These are phyloP conservation scores for Folsomia manolachei DNA, from an alignment of 2,888 invertebrate genomes.

Conservation along the genomic window DNA sequence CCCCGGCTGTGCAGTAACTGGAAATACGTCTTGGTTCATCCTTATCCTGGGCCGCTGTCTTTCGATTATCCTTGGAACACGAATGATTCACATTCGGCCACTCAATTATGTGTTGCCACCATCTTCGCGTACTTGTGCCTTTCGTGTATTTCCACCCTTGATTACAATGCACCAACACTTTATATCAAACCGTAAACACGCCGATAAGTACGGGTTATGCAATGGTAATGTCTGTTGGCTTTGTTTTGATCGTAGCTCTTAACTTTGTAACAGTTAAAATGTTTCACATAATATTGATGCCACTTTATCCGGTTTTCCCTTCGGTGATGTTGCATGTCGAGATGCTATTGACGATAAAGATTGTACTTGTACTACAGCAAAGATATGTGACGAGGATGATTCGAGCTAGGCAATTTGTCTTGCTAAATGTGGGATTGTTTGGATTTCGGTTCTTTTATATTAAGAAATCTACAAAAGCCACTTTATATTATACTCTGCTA, in stretches of 20 bases:
- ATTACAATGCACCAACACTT: too few relatives aligned
- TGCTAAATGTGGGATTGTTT: background rate
- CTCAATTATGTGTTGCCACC: too few relatives aligned
- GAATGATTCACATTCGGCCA: too few relatives aligned
- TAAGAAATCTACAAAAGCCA: background rate
- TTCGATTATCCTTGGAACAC: too few relatives aligned
- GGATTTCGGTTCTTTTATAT: background rate
- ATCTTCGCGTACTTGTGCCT: too few relatives aligned
- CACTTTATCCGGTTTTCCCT: background rate
- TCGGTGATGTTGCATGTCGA: background rate
- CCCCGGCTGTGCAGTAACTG: too few relatives aligned
- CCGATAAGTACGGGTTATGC: too few relatives aligned
- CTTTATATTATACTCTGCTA: background rate
- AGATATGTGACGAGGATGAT: background rate
- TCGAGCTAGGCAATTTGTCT: background rate
- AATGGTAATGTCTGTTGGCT: too few relatives aligned
- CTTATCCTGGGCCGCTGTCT: too few relatives aligned
- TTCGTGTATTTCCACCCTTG: too few relatives aligned
- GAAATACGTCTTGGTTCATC: too few relatives aligned
- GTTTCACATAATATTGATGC: background rate
- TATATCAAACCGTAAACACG: too few relatives aligned
- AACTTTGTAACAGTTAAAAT: background rate
- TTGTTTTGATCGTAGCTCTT: background rate
- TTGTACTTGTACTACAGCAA: background rate
- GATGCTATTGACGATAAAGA: background rate